Evolutionary conservation across 2,113 vertebrate species (phyloP), one percentile per base, ranked within the genome.

Genomic region (Oxygymnocypris stewartii): DNA sequence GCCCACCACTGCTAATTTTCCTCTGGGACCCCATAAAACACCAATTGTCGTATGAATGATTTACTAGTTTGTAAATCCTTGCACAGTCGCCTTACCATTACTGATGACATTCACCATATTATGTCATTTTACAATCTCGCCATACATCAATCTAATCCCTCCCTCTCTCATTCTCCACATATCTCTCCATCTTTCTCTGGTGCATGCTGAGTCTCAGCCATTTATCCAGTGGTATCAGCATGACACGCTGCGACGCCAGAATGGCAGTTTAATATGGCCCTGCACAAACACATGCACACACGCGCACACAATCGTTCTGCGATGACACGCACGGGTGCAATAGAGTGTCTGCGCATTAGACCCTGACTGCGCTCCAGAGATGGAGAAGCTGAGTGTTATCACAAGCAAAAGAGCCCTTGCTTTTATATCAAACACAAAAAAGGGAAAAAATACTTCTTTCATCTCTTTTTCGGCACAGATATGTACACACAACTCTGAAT

Each of bases 211-310:
- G 79, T 28, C n/a, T 67, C 59, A 6, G 80, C 54, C 51, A 84
- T 86, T 86, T 79, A 80, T 77, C 37, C 85, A 54, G 51, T 35
- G 76, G 73, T 59, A 85, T 85, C 28, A 82, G 20, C 63, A 31
- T 65, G 79, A 67, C 67, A 80, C 23, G 59, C 57, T 91, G 87
- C 23, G 42, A 74, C 63, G 25, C 74, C 31, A 65, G 75, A 51
- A 54, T 87, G 83, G 57, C 13, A 71, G 89, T 92, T 92, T 93
- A 91, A 93, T 92, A 93, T 86, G 84, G 85, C 84, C 79, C 23
- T 91, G 90, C 76, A 47, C 79, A 85, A 47, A 84, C 78, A 42
- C 79, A 83, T 82, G 74, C 69, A 69, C 82, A 88, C 80, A 84
- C 69, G 57, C 47, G 71, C 78, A 88, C 81, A 88, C 40, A 54